phyloP scores from a whole-genome alignment of 1,140 invertebrate genomes.

The Mylabris phalerata region DNA sequence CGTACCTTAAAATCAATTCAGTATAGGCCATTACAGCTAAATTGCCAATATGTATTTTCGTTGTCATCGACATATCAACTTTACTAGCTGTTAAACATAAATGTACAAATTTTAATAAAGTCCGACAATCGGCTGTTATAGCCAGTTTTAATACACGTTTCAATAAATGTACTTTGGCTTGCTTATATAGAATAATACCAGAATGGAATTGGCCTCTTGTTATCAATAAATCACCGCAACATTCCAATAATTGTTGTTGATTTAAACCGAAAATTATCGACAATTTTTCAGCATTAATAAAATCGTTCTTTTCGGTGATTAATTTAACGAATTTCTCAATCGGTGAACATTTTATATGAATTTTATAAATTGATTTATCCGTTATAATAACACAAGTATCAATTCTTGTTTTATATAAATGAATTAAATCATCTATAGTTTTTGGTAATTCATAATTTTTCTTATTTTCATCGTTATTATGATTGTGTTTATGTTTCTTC shows the following conservation, averaged over 20 bases:
- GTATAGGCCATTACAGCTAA: slow-evolving; percentile 61
- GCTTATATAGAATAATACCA: slow-evolving; percentile 65
- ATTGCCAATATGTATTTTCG: slow-evolving; percentile 62
- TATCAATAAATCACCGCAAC: slow-evolving; percentile 63
- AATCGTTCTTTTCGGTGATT: slow-evolving; percentile 49
- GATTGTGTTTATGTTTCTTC: slow-evolving; percentile 9
- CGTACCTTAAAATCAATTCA: slow-evolving; percentile 50
- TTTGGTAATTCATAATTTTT: slow-evolving; percentile 42
- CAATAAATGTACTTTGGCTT: slow-evolving; percentile 60
- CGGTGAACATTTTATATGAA: slow-evolving; percentile 57
- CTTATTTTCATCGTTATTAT: slow-evolving; percentile 37
- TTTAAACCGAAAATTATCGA: slow-evolving; percentile 58
- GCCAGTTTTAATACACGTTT: slow-evolving; percentile 69
- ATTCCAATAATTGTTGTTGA: slow-evolving; percentile 61
- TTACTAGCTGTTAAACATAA: slow-evolving; percentile 49
- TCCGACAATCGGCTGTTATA: slow-evolving; percentile 59
- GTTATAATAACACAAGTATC: slow-evolving; percentile 68
- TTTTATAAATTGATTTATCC: slow-evolving; percentile 59
- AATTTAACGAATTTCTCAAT: slow-evolving; percentile 61
- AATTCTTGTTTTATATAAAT: slow-evolving; percentile 44
- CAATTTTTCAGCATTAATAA: slow-evolving; percentile 51
- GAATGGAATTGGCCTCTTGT: slow-evolving; percentile 54
- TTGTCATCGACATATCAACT: slow-evolving; percentile 53
- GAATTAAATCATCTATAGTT: slow-evolving; percentile 47
- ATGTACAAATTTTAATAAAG: slow-evolving; percentile 58